Percentiles rank a stretch among this genome's conserved stretches.
Evolutionary conservation across 2,113 vertebrate genomes (phyloP).

Genomic region (Caretta caretta): DNA sequence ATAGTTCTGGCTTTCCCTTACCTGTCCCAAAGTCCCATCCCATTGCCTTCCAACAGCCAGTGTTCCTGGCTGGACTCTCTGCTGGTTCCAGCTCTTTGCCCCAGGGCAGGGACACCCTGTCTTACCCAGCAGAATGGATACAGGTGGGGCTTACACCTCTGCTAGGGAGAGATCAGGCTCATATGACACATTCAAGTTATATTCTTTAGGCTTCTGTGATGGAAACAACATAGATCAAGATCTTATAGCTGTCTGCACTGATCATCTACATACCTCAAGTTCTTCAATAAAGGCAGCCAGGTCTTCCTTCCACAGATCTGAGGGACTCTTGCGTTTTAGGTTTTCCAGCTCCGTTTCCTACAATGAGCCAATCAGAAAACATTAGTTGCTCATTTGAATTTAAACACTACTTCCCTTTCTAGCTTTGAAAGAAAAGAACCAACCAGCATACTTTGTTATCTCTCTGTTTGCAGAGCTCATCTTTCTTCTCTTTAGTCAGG

Average conservation of each 20-base stretch:
- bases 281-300: slow-evolving; percentile 91
- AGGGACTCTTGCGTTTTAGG: slow-evolving; percentile 85
- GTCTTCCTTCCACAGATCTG: slow-evolving; percentile 93
- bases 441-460: slow-evolving; percentile 86
- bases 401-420: background rate
- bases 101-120: background rate
- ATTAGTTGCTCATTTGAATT: background rate
- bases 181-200: background rate
- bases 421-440: background rate
- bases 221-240: background rate
- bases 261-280: slow-evolving; percentile 81
- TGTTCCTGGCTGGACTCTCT: background rate
- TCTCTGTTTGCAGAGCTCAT: slow-evolving; percentile 93
- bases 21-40: background rate
- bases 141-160: background rate
- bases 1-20: background rate
- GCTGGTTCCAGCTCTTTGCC: background rate
- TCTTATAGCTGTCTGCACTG: background rate
- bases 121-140: background rate
- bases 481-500: slow-evolving; percentile 97
- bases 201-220: background rate
- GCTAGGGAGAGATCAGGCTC: background rate
- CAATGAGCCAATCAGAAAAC: slow-evolving; percentile 2
- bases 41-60: background rate
- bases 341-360: slow-evolving; percentile 86